These are phyloP conservation scores for Heteropelma amictum DNA, from an alignment of 2,888 invertebrate genomes.

Conservation along the genomic window DNA sequence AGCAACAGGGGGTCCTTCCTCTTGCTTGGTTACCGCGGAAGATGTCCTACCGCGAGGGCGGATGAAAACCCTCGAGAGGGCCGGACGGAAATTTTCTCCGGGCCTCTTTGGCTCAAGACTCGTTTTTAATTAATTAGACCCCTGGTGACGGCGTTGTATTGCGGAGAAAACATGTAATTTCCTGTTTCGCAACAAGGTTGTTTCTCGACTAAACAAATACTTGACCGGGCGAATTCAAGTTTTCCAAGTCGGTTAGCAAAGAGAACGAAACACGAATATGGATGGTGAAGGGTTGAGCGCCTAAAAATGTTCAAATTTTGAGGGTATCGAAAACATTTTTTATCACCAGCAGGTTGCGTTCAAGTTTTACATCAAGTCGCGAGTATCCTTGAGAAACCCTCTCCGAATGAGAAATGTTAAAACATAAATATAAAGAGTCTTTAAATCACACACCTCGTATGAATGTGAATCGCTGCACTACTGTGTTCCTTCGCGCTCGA, in stretches of 20 bases:
- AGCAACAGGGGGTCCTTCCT: constrained; percentile 8
- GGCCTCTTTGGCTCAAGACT: constrained; percentile 13
- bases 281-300: constrained; percentile 48
- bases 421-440: no score
- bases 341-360: background rate
- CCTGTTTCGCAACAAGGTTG: constrained; percentile 5
- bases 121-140: constrained; percentile 43
- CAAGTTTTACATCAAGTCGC: background rate
- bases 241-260: background rate
- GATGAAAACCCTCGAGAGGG: constrained; percentile 25
- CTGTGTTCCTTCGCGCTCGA: no score
- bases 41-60: constrained; percentile 29
- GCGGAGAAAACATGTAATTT: constrained; percentile 44
- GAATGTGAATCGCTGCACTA: no score
- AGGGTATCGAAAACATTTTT: background rate
- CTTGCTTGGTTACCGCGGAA: constrained; percentile 8
- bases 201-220: background rate
- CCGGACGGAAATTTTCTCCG: constrained; percentile 45
- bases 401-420: no score
- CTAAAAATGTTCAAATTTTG: constrained; percentile 9
- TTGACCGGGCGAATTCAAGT: background rate
- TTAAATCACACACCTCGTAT: no score
- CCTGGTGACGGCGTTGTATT: constrained; percentile 33
- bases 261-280: background rate
- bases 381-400: no score